A percentile compares a stretch with the other conserved stretches of the same genome.
phyloP scores from a whole-genome alignment of 2,888 invertebrate genomes.

The Tetrapedia diversipes region DNA sequence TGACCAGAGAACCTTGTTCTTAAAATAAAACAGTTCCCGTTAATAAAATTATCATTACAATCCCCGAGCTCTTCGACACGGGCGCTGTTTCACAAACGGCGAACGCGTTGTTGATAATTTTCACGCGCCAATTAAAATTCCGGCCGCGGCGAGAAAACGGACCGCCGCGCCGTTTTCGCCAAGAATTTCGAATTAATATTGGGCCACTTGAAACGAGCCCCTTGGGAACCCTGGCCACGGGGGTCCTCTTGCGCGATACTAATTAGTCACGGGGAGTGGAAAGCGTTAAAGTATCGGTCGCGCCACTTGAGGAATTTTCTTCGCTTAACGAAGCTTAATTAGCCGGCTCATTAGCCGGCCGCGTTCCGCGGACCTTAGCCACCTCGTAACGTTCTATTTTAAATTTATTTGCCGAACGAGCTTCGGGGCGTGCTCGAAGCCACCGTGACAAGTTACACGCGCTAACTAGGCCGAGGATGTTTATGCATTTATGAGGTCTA shows the following conservation, averaged over 20 bases:
- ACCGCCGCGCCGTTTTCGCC: neutral
- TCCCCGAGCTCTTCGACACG: too few species aligned
- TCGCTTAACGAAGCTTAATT: constrained; percentile 66
- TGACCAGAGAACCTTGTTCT: too few species aligned
- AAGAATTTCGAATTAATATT: constrained; percentile 26
- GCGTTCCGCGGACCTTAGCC: constrained; percentile 43
- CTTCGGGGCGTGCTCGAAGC: neutral
- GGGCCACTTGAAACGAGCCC: constrained; percentile 22
- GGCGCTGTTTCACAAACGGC: too few species aligned
- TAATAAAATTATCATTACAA: too few species aligned
- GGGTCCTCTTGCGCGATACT: constrained; percentile 53
- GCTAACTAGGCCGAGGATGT: too few species aligned
- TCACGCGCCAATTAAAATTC: too few species aligned
- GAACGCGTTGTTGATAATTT: too few species aligned
- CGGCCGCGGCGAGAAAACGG: too few species aligned
- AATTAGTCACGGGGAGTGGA: constrained; percentile 59
- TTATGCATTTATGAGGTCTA: too few species aligned
- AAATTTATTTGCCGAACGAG: constrained; percentile 51
- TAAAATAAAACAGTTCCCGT: too few species aligned
- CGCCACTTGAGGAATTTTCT: constrained; percentile 62
- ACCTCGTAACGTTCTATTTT: constrained; percentile 48
- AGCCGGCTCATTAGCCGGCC: constrained; percentile 66
- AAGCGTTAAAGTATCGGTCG: constrained; percentile 57
- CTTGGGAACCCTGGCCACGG: constrained; percentile 21
- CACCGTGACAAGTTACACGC: too few species aligned